Base-by-base conservation (phyloP, 2,797 vertebrate species). In the Leuciscus waleckii region DNA sequence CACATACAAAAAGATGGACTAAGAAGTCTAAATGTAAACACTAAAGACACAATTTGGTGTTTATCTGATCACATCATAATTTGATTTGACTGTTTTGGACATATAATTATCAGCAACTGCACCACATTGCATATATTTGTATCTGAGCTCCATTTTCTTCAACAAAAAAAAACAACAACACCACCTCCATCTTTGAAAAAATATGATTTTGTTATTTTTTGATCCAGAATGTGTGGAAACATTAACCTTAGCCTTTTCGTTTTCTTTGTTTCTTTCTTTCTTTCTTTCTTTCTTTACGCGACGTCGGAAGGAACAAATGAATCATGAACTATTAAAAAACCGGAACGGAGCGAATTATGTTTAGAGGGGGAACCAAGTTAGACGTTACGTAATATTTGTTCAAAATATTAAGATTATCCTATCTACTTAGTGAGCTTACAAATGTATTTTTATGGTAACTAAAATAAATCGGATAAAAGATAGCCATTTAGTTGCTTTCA, bases 371-470 rank as follows among this genome's bases (percentile, higher is more conserved):
- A 6, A 4, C 26, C 17, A 35, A 51, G 10, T 51, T 74, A 21
- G 0, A 35, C 5, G 1, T 1, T 10, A 13, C 8, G 7, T 43
- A 32, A 21, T 8, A 26, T 16, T 16, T 49, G 2, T 29, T 19
- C 1, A 3, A 21, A 51, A 13, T 51, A 51, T 51, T 32, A 51
- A 35, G 1, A 13, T 13, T 23, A 13, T 19, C 9, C 11, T 11
- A 4, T 65, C 17, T 17, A 23, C 1, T 39, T 69, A 2, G 2
- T 11, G 21, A 23, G 5, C 1, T 39, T 4, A 0, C 4, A 7
- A 11, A 6, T 49, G 0, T 2, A 13, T 51, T 0, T 0, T 0
- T 0, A 3, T 6, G 0, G 11, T n/a, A 14, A 10, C 14, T 65
- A 10, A 74, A 32, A 19, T 2, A 32, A 32, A 19, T 49, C 8